Evolutionary conservation across 2,113 vertebrate species (phyloP).

Genomic region (Carlito syrichta): DNA sequence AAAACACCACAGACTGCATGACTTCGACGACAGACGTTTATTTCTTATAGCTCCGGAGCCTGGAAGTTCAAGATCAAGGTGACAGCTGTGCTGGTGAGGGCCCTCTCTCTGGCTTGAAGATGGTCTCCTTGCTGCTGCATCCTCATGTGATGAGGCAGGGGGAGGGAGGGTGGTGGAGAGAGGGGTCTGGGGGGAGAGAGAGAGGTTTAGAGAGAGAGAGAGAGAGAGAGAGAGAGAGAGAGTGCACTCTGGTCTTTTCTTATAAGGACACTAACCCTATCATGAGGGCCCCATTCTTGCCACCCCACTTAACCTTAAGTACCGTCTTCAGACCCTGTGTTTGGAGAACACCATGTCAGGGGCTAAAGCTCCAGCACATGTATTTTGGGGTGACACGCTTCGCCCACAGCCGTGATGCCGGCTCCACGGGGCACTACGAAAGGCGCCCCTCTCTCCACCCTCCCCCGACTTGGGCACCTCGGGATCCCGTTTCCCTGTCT

Average conservation of each 20-base stretch:
- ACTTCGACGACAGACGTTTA: neutral
- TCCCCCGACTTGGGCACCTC: neutral
- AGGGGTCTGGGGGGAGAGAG: neutral
- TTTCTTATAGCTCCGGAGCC: neutral
- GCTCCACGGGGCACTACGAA: neutral
- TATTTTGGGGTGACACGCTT: no score
- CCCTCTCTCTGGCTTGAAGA: neutral
- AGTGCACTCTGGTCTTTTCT: neutral
- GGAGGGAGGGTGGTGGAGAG: neutral
- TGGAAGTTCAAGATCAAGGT: neutral
- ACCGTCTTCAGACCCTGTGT: neutral
- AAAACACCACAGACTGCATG: rapidly evolving
- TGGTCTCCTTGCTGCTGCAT: neutral
- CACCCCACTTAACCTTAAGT: neutral
- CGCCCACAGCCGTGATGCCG: neutral
- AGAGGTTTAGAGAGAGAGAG: neutral
- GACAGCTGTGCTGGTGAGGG: neutral
- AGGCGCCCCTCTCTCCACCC: no score
- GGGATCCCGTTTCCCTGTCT: neutral
- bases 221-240: neutral
- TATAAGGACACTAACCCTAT: neutral
- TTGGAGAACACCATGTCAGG: neutral
- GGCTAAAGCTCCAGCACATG: neutral
- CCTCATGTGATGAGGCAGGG: neutral
- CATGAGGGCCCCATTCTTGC: neutral